These are phyloP conservation scores for Dorcus parallelipipedus DNA, from an alignment of 2,888 invertebrate genomes.

Conservation along the genomic window DNA sequence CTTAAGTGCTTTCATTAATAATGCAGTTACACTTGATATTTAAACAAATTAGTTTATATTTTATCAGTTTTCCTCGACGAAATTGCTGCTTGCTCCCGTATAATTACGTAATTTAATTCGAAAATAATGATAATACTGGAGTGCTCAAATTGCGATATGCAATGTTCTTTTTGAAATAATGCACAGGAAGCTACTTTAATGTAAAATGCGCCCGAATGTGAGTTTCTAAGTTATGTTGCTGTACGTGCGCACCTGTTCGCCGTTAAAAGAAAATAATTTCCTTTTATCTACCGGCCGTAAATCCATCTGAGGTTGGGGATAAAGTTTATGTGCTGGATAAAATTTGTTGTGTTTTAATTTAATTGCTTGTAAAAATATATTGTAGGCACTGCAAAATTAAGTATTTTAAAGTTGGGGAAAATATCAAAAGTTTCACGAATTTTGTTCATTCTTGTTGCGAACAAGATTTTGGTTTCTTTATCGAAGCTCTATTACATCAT, in stretches of 20 bases:
- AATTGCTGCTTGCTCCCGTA: neutral
- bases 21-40: neutral
- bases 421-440: too few species aligned
- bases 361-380: neutral
- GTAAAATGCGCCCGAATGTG: constrained; percentile 5
- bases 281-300: constrained; percentile 12
- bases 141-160: neutral
- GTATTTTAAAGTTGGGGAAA: too few species aligned
- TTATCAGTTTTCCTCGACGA: neutral
- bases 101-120: constrained; percentile 6
- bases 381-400: too few species aligned
- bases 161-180: constrained; percentile 1
- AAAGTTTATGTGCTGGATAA: constrained; percentile 8
- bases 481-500: too few species aligned
- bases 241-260: constrained; percentile 9
- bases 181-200: constrained; percentile 13
- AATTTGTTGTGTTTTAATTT: constrained; percentile 13
- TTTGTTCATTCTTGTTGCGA: too few species aligned
- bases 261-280: constrained; percentile 2
- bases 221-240: constrained; percentile 10
- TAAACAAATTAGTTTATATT: neutral
- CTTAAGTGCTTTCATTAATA: neutral
- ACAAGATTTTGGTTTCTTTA: too few species aligned
- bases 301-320: constrained; percentile 5
- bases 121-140: constrained; percentile 3